Percentiles rank a stretch among this genome's conserved stretches.
Evolutionary conservation across 1,140 invertebrate genomes (phyloP).

Genomic region (Globodera ellingtonae): DNA sequence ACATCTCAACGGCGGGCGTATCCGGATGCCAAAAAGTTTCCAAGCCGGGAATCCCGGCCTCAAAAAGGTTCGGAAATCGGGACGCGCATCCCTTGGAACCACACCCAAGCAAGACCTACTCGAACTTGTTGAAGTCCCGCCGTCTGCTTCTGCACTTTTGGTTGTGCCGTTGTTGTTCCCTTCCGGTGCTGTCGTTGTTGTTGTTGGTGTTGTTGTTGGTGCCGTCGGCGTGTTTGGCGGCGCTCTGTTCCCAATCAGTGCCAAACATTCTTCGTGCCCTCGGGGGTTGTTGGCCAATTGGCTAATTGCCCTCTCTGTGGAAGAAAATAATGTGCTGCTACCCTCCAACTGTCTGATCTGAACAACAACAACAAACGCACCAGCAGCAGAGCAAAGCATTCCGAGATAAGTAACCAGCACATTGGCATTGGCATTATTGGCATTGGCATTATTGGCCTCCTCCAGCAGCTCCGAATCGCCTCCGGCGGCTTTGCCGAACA

Average conservation of each 20-base stretch:
- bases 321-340: slow-evolving; percentile 15
- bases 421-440: slow-evolving; percentile 23
- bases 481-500: slow-evolving; percentile 38
- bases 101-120: no score
- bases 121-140: not conserved
- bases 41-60: no score
- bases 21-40: no score
- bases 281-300: slow-evolving; percentile 14
- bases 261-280: not conserved
- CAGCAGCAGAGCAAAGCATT: slow-evolving; percentile 39
- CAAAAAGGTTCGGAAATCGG: no score
- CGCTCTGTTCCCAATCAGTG: not conserved
- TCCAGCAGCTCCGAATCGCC: slow-evolving; percentile 18
- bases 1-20: no score
- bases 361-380: not conserved
- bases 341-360: not conserved
- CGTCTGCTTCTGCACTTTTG: no score
- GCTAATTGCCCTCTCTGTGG: slow-evolving; percentile 28
- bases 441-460: not conserved
- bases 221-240: not conserved
- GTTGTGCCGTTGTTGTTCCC: not conserved
- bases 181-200: not conserved
- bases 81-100: no score
- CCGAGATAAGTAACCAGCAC: slow-evolving; percentile 54
- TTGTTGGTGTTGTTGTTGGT: not conserved